These are phyloP conservation scores for Scolopax bukidnonensis DNA, from an alignment of 2,797 vertebrate species.

Conservation along the genomic window DNA sequence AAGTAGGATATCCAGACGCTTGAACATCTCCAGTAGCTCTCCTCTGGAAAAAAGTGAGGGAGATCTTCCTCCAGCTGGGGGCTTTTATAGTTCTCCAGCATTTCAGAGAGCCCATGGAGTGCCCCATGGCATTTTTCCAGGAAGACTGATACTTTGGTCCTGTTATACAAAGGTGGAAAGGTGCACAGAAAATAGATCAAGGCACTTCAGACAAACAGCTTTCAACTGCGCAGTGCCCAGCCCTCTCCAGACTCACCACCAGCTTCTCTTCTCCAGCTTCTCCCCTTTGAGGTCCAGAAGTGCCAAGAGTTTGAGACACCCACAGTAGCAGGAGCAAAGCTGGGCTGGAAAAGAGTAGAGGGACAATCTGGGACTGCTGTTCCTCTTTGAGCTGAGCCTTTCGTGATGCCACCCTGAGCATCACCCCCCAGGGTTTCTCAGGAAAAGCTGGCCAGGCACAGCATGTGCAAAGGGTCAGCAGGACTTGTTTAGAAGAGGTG, in stretches of 20 bases:
- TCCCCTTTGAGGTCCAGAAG: background rate
- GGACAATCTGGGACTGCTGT: fast-evolving
- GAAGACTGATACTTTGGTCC: background rate
- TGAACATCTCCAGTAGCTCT: background rate
- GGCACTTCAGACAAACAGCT: background rate
- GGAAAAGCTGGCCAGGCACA: background rate
- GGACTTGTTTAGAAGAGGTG: background rate
- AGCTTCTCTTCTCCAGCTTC: background rate
- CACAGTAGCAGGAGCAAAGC: background rate
- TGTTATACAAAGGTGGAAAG: background rate
- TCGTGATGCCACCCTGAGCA: background rate
- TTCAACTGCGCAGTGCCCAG: background rate
- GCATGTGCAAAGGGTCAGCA: background rate
- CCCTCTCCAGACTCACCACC: background rate
- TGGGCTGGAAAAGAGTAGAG: background rate
- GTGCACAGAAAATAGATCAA: background rate
- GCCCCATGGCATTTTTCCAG: background rate
- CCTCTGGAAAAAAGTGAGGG: background rate
- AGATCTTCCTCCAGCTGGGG: background rate
- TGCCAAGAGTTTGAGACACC: background rate
- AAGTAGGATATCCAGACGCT: background rate
- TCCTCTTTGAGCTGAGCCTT: background rate
- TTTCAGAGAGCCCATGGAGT: background rate
- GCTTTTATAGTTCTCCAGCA: background rate
- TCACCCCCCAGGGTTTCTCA: background rate